Evolutionary conservation across 1,140 invertebrate species (phyloP).

Genomic region (Rhyacophila brunnea): DNA sequence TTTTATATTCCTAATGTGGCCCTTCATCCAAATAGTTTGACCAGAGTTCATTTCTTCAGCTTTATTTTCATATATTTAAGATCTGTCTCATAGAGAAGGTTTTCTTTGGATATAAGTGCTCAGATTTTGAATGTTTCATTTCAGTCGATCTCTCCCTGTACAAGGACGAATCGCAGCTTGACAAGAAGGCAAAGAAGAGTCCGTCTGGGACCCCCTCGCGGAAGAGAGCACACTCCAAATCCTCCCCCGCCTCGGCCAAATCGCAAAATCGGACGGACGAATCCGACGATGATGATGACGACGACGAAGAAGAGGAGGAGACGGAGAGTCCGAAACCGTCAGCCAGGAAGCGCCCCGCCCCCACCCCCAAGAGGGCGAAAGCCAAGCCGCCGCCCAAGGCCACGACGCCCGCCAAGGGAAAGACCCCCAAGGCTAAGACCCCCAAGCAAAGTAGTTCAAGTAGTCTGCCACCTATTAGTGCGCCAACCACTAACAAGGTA

Average conservation of each 20-base stretch:
- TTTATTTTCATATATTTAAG: no score
- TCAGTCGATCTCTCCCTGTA: constrained; percentile 77
- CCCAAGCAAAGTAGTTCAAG: constrained; percentile 25
- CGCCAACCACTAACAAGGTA: constrained; percentile 52
- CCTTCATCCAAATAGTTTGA: no score
- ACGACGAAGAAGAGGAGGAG: neutral
- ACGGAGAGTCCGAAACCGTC: constrained; percentile 40
- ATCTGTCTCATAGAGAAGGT: no score
- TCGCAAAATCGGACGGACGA: constrained; percentile 34
- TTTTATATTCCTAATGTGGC: no score
- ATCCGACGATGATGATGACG: neutral
- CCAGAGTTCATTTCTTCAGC: no score
- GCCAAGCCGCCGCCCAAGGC: constrained; percentile 32
- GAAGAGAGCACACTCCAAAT: constrained; percentile 45
- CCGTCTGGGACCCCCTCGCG: constrained; percentile 37
- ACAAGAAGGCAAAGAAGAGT: constrained; percentile 55
- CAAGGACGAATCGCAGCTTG: constrained; percentile 75
- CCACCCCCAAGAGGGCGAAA: constrained; percentile 39
- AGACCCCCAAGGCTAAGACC: constrained; percentile 44
- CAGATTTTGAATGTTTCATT: constrained; percentile 39
- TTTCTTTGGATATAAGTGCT: no score
- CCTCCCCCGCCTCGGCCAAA: constrained; percentile 40
- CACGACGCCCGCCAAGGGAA: constrained; percentile 37
- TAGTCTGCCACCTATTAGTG: constrained; percentile 35
- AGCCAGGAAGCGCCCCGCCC: constrained; percentile 30